These are phyloP conservation scores for Drosophila nr. fundita DNA, from an alignment of 2,888 invertebrate species.

Conservation along the genomic window DNA sequence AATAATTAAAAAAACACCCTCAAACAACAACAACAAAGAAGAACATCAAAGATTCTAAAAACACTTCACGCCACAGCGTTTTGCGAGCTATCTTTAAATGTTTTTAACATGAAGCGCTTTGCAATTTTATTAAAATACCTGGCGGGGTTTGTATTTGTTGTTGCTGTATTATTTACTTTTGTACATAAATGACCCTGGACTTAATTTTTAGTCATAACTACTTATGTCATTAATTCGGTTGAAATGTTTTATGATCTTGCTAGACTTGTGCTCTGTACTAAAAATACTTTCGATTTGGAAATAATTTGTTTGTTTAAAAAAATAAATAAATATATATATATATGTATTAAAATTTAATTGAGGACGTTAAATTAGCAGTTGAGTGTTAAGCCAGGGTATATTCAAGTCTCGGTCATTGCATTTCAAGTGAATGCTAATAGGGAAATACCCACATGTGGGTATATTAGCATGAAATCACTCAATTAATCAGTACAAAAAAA, in stretches of 20 bases:
- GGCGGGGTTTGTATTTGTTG: background rate
- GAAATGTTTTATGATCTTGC: slow-evolving; percentile 27
- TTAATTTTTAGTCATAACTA: slow-evolving; percentile 24
- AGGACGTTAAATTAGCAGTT: background rate
- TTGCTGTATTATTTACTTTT: slow-evolving; percentile 21
- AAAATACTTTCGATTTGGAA: background rate
- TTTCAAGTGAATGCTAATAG: background rate
- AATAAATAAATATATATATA: background rate
- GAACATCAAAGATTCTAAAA: slow-evolving; percentile 29
- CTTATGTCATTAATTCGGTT: slow-evolving; percentile 33
- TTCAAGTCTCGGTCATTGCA: background rate
- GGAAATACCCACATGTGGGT: background rate
- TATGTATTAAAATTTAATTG: no score
- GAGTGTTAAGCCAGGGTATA: background rate
- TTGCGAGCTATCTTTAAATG: slow-evolving; percentile 43
- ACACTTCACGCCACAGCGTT: slow-evolving; percentile 15
- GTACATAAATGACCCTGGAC: slow-evolving; percentile 19
- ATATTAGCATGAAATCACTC: slow-evolving; percentile 14
- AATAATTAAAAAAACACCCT: slow-evolving; percentile 22
- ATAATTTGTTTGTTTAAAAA: background rate
- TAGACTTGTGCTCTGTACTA: background rate
- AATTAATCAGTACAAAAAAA: slow-evolving; percentile 14
- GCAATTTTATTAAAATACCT: slow-evolving; percentile 25
- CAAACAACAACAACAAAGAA: background rate
- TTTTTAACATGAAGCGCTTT: slow-evolving; percentile 43